These are phyloP conservation scores for Neoseiulus cucumeris DNA, from an alignment of 1,140 invertebrate species.

Conservation along the genomic window DNA sequence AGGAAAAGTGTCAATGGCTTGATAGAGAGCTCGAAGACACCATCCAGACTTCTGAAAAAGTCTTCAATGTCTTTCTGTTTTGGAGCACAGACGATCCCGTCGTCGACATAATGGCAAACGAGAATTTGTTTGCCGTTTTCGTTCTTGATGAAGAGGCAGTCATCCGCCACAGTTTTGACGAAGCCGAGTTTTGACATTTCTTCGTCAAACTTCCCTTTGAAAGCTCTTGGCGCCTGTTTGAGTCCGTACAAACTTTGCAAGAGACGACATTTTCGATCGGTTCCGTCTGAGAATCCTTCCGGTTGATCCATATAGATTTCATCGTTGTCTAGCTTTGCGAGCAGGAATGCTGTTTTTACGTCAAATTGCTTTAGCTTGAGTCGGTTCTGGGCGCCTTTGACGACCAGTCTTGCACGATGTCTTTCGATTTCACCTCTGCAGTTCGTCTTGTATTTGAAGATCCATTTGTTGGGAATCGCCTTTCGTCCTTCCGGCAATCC, in stretches of 20 bases:
- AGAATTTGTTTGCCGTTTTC: neutral
- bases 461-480: conserved; percentile 24
- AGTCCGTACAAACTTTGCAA: neutral
- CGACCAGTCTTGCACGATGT: conserved; percentile 21
- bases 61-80: neutral
- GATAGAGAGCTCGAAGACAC: neutral
- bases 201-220: neutral
- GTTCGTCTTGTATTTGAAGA: conserved; percentile 23
- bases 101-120: neutral
- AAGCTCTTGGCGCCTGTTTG: neutral
- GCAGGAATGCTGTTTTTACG: too few relatives aligned
- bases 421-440: conserved; percentile 19
- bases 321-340: too few relatives aligned
- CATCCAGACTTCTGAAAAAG: neutral
- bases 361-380: too few relatives aligned
- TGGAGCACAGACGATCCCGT: neutral
- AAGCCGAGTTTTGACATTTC: too few relatives aligned
- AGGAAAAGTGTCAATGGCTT: too few relatives aligned
- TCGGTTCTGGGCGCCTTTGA: too few relatives aligned
- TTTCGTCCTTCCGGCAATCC: conserved; percentile 19
- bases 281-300: neutral
- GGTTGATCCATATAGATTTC: neutral
- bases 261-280: neutral
- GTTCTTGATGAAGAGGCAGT: neutral
- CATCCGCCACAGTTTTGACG: too few relatives aligned